Conservation (phyloP, 2,113 vertebrate genomes). For the Pithys albifrons region DNA sequence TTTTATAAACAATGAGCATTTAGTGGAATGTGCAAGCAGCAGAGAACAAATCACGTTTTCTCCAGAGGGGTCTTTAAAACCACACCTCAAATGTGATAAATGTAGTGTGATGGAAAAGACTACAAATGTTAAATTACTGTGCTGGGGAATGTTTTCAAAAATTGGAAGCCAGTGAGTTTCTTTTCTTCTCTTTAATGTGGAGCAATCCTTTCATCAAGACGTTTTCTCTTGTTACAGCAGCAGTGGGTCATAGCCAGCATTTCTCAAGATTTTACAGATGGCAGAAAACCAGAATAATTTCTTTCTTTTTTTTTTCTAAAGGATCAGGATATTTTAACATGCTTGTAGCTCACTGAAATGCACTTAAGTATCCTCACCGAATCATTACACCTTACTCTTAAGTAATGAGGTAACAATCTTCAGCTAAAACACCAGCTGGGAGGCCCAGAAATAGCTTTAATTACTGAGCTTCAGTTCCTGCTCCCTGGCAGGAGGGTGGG, state of each 20-base stretch:
- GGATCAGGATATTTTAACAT: not conserved
- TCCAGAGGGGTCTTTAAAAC: conserved; percentile 55
- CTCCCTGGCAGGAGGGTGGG: not conserved
- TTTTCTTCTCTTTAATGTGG: not conserved
- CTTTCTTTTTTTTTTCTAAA: not conserved
- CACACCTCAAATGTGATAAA: conserved; percentile 49
- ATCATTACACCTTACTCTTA: not conserved
- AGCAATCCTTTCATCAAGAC: not conserved
- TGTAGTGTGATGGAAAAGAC: not conserved
- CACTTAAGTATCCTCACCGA: not conserved
- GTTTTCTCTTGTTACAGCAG: not conserved
- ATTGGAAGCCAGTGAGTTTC: not conserved
- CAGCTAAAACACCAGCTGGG: not conserved
- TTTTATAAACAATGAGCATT: conserved; percentile 67
- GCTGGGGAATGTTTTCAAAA: not conserved
- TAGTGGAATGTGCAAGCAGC: conserved; percentile 50
- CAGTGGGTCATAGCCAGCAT: not conserved
- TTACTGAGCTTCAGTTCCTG: not conserved
- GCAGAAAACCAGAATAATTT: not conserved
- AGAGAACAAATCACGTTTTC: conserved; percentile 56
- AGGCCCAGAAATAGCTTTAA: not conserved
- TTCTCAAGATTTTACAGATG: not conserved
- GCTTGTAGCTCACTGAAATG: not conserved
- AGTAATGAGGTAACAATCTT: not conserved
- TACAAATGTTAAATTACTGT: not conserved